phyloP scores from a whole-genome alignment of 2,113 vertebrate genomes.

The Caretta caretta region DNA sequence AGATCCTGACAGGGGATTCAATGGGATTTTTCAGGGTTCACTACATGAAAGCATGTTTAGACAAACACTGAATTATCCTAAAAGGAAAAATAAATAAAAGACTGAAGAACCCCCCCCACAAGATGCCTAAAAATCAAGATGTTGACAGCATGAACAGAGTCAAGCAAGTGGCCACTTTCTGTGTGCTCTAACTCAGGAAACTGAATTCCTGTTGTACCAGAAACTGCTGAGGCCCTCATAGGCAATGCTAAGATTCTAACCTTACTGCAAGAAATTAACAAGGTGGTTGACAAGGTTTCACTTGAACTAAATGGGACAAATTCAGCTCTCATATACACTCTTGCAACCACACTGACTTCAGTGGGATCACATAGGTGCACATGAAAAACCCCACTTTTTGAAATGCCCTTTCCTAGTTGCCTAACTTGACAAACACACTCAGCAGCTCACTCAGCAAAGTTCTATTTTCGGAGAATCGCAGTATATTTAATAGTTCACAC shows the following conservation, averaged over 20 bases:
- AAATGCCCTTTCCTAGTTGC: no score
- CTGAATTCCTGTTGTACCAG: constrained; percentile 15
- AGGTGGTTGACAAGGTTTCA: background rate
- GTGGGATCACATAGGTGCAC: background rate
- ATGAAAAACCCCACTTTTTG: background rate
- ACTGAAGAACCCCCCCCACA: background rate
- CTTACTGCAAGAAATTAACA: background rate
- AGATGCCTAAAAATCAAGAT: background rate
- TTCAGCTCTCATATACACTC: background rate
- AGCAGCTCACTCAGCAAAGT: no score
- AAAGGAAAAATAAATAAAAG: background rate
- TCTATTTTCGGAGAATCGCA: no score
- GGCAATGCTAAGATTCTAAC: background rate
- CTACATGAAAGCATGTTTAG: background rate
- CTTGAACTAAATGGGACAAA: background rate
- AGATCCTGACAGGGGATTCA: background rate
- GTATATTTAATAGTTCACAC: no score
- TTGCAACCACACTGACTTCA: background rate
- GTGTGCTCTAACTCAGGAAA: constrained; percentile 37
- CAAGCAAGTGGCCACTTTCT: constrained; percentile 41
- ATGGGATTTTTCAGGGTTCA: background rate
- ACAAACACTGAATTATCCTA: background rate
- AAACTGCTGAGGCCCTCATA: background rate
- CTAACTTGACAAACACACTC: no score
- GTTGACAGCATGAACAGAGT: background rate